These are phyloP conservation scores for Drosophila simulans DNA, from an alignment of 1,140 invertebrate genomes.

Conservation along the genomic window DNA sequence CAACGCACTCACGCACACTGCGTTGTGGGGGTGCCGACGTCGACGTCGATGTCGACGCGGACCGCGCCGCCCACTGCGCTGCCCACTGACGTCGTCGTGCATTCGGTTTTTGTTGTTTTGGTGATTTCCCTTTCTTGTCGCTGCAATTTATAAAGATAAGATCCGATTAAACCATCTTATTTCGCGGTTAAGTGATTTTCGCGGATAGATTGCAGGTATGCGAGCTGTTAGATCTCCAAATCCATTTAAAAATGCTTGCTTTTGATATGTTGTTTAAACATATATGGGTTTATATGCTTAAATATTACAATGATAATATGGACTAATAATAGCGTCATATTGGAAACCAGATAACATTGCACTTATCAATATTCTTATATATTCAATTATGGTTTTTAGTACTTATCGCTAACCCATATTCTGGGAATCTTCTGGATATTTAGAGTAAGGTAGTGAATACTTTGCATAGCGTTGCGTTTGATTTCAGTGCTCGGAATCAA, in stretches of 20 bases:
- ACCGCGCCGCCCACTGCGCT: constrained; percentile 10
- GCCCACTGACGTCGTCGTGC: constrained; percentile 15
- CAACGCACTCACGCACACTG: constrained; percentile 33
- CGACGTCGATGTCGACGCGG: not conserved
- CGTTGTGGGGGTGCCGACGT: constrained; percentile 55
- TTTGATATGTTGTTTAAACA: not conserved
- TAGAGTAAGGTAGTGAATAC: constrained; percentile 1
- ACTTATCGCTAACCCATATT: not conserved
- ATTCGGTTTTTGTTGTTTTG: constrained; percentile 42
- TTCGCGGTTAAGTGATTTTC: not conserved
- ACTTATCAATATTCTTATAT: too few species aligned
- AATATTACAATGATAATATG: too few species aligned
- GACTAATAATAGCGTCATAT: too few species aligned
- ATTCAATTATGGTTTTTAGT: too few species aligned
- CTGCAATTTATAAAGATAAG: constrained; percentile 13
- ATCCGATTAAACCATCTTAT: constrained; percentile 4
- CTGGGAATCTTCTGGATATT: constrained; percentile 4
- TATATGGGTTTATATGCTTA: too few species aligned
- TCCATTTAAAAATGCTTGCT: not conserved
- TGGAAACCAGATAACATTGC: too few species aligned
- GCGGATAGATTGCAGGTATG: not conserved
- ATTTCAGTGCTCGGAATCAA: constrained; percentile 25
- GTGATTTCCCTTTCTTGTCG: constrained; percentile 34
- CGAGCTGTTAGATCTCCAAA: not conserved
- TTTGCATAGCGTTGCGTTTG: constrained; percentile 17